These are phyloP conservation scores for Hucho hucho DNA, from an alignment of 2,113 vertebrate genomes.

Conservation along the genomic window DNA sequence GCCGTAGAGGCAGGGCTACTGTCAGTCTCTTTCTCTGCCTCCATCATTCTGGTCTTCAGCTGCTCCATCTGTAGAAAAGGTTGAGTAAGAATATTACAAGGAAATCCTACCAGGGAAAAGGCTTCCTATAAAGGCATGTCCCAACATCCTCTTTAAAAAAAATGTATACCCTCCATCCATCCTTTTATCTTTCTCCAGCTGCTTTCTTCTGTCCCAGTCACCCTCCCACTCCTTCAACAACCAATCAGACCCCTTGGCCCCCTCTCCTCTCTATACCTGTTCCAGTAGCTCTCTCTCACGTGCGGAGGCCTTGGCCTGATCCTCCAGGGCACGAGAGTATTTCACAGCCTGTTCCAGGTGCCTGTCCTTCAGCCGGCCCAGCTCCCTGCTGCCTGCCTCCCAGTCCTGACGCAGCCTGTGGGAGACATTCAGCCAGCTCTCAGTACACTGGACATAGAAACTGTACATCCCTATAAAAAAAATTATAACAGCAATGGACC, in stretches of 20 bases:
- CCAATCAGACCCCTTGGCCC: not conserved
- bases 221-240: not conserved
- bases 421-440: slow-evolving; percentile 3
- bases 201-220: not conserved
- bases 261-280: slow-evolving; percentile 61
- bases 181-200: not conserved
- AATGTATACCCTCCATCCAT: slow-evolving; percentile 11
- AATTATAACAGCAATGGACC: too few relatives aligned
- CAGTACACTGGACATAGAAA: too few relatives aligned
- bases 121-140: slow-evolving; percentile 15
- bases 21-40: slow-evolving; percentile 68
- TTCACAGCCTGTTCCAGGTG: slow-evolving; percentile 92
- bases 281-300: slow-evolving; percentile 86
- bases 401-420: slow-evolving; percentile 83
- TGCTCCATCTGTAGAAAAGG: slow-evolving; percentile 81
- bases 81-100: not conserved
- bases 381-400: slow-evolving; percentile 82
- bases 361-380: slow-evolving; percentile 86
- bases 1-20: slow-evolving; percentile 11
- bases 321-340: slow-evolving; percentile 85
- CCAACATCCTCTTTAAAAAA: not conserved
- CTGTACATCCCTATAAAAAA: too few relatives aligned
- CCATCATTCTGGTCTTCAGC: slow-evolving; percentile 79
- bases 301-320: slow-evolving; percentile 79
- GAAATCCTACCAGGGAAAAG: not conserved